phyloP scores from a whole-genome alignment of 2,888 invertebrate species.

The Eupithecia tripunctaria region DNA sequence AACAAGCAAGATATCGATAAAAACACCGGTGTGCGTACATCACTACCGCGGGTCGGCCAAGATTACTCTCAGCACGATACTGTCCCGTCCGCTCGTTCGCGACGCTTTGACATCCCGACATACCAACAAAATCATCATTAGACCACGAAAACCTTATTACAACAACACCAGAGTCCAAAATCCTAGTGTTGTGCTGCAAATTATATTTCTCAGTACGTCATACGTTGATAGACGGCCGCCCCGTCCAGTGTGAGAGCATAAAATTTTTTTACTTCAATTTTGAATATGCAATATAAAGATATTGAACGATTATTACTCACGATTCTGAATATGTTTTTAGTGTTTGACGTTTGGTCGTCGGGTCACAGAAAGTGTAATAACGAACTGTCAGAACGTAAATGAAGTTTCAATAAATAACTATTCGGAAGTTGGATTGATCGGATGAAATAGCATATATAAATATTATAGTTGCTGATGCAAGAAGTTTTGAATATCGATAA shows the following conservation, averaged over 20 bases:
- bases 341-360: conserved; percentile 56
- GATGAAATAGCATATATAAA: conserved; percentile 12
- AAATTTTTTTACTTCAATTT: conserved; percentile 65
- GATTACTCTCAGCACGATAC: conserved; percentile 85
- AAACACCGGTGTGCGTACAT: conserved; percentile 50
- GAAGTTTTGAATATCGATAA: background rate
- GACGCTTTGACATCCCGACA: conserved; percentile 84
- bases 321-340: conserved; percentile 57
- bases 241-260: conserved; percentile 68
- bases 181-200: conserved; percentile 42
- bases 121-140: conserved; percentile 52
- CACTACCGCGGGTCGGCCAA: conserved; percentile 72
- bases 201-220: conserved; percentile 66
- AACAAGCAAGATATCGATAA: conserved; percentile 25
- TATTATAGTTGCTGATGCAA: conserved; percentile 5
- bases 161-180: conserved; percentile 46
- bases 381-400: conserved; percentile 60
- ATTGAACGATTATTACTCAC: conserved; percentile 79
- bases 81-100: conserved; percentile 82
- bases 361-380: conserved; percentile 63
- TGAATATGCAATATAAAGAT: conserved; percentile 78
- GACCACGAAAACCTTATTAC: conserved; percentile 46
- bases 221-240: conserved; percentile 81
- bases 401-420: conserved; percentile 46
- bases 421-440: conserved; percentile 36